phyloP scores from a whole-genome alignment of 2,888 invertebrate species.

The Lasiommata megera region DNA sequence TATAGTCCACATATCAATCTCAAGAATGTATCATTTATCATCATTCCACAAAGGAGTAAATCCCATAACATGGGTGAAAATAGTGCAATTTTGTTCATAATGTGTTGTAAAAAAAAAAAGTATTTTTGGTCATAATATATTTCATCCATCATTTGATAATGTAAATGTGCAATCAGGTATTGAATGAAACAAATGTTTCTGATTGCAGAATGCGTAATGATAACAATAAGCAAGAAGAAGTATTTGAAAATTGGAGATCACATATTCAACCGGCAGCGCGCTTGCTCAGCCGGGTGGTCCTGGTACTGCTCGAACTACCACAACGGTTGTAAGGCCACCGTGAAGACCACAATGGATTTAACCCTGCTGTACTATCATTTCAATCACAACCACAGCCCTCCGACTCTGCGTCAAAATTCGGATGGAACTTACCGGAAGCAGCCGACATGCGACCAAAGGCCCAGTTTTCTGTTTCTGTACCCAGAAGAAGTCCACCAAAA shows the following conservation, averaged over 20 bases:
- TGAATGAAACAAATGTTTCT: too few relatives aligned
- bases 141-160: too few relatives aligned
- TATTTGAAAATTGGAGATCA: slow-evolving; percentile 23
- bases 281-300: slow-evolving; percentile 16
- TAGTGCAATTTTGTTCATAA: too few relatives aligned
- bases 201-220: slow-evolving; percentile 24
- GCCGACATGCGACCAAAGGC: too few relatives aligned
- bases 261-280: slow-evolving; percentile 25
- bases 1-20: too few relatives aligned
- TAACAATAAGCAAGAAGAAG: slow-evolving; percentile 23
- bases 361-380: not conserved
- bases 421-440: slow-evolving; percentile 8
- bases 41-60: too few relatives aligned
- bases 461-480: too few relatives aligned
- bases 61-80: too few relatives aligned
- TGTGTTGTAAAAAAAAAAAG: too few relatives aligned
- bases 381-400: slow-evolving; percentile 14
- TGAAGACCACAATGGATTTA: slow-evolving; percentile 29
- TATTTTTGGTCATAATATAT: too few relatives aligned
- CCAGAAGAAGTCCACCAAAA: too few relatives aligned
- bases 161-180: not conserved
- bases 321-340: slow-evolving; percentile 36
- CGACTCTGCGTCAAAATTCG: not conserved
- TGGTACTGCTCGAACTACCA: slow-evolving; percentile 45
- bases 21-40: too few relatives aligned